Conservation (phyloP, 2,888 invertebrate species). For the Barypeithes pellucidus region DNA sequence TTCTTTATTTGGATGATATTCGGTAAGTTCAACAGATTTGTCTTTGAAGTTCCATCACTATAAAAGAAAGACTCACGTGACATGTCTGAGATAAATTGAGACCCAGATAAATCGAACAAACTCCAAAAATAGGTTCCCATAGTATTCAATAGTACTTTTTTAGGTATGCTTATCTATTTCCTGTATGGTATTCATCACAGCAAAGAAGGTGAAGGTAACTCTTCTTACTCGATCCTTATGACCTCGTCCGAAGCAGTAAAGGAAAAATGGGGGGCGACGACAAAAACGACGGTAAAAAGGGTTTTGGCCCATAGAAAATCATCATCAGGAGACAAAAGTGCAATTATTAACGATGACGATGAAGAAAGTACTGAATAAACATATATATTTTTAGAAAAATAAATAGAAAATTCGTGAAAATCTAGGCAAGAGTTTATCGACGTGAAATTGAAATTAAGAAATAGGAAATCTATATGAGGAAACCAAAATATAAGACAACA, state of each 20-base stretch:
- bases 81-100: too few species aligned
- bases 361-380: conserved; percentile 64
- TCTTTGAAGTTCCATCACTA: too few species aligned
- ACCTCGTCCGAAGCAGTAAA: conserved; percentile 78
- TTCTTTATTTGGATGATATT: conserved; percentile 91
- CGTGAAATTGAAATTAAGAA: not conserved
- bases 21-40: conserved; percentile 72
- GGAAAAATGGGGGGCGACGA: conserved; percentile 76
- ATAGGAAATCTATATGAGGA: not conserved
- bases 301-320: conserved; percentile 66
- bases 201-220: conserved; percentile 80
- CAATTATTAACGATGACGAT: conserved; percentile 68
- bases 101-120: too few species aligned
- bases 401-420: conserved; percentile 8
- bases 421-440: not conserved
- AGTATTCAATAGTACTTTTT: conserved; percentile 56
- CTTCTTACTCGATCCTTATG: conserved; percentile 78
- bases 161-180: conserved; percentile 88
- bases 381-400: conserved; percentile 1
- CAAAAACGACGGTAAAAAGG: conserved; percentile 66
- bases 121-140: too few species aligned
- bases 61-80: too few species aligned
- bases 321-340: conserved; percentile 67
- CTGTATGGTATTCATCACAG: conserved; percentile 90
- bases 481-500: not conserved